A percentile compares a stretch with the other conserved stretches of the same genome.
Evolutionary conservation across 2,797 vertebrate genomes (phyloP).

Genomic region (Trachurus trachurus): DNA sequence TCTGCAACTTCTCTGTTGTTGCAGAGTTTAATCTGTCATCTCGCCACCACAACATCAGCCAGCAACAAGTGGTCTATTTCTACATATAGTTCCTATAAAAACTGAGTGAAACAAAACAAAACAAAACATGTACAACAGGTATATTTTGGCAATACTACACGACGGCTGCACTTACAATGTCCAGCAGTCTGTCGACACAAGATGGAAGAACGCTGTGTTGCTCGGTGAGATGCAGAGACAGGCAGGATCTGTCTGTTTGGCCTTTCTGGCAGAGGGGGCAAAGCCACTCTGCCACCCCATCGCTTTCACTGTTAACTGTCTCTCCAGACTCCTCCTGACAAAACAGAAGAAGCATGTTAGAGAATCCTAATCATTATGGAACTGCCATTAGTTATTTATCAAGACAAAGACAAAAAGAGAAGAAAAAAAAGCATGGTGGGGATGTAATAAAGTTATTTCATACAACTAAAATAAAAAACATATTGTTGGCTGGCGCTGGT

Average conservation of each 20-base stretch:
- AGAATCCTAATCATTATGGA: not conserved
- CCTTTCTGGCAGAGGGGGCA: constrained; percentile 94
- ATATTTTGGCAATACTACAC: not conserved
- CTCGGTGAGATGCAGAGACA: constrained; percentile 85
- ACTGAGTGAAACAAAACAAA: not conserved
- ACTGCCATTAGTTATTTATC: not conserved
- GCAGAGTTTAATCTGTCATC: too few relatives aligned
- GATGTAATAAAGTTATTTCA: not conserved
- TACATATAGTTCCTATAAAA: too few relatives aligned
- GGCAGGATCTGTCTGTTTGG: constrained; percentile 82
- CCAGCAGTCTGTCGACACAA: constrained; percentile 86
- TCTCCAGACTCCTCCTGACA: constrained; percentile 91
- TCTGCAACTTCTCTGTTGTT: too few relatives aligned
- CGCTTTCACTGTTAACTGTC: constrained; percentile 87
- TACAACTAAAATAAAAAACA: not conserved
- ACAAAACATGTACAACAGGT: not conserved
- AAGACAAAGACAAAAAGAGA: not conserved
- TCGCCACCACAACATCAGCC: too few relatives aligned
- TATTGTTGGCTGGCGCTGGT: not conserved
- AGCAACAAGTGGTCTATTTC: too few relatives aligned
- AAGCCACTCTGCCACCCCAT: constrained; percentile 87
- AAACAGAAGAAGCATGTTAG: constrained; percentile 32
- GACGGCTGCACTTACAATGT: constrained; percentile 83
- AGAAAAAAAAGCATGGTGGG: not conserved
- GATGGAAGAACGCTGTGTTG: constrained; percentile 88